Evolutionary conservation across 2,888 invertebrate species (phyloP).

Genomic region (Eumerus sabulonum): DNA sequence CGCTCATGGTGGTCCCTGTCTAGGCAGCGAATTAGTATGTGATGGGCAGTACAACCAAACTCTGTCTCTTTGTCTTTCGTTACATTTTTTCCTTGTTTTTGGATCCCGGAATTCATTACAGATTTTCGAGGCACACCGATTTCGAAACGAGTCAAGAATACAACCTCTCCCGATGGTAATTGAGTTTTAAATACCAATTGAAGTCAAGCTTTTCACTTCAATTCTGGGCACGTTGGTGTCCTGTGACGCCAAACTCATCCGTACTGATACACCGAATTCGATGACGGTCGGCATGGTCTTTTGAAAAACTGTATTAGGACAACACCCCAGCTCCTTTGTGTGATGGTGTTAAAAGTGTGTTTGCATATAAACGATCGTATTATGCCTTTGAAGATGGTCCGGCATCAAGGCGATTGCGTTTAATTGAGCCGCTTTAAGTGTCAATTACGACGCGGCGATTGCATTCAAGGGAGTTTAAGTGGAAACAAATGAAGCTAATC

Average conservation of each 20-base stretch:
- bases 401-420: too few species aligned
- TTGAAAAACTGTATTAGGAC: slow-evolving; percentile 41
- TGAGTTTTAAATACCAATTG: slow-evolving; percentile 64
- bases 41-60: slow-evolving; percentile 2
- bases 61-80: too few species aligned
- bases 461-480: too few species aligned
- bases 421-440: too few species aligned
- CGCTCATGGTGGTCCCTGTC: slow-evolving; percentile 54
- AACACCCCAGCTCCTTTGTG: slow-evolving; percentile 10
- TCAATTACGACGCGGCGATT: too few species aligned
- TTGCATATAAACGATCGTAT: slow-evolving; percentile 44
- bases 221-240: slow-evolving; percentile 54
- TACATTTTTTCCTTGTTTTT: not conserved
- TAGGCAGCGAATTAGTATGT: slow-evolving; percentile 54
- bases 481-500: too few species aligned
- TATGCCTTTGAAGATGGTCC: too few species aligned
- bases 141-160: slow-evolving; percentile 20
- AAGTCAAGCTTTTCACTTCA: not conserved
- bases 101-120: slow-evolving; percentile 53
- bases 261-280: not conserved
- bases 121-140: slow-evolving; percentile 22
- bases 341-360: slow-evolving; percentile 55
- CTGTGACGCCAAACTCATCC: slow-evolving; percentile 62
- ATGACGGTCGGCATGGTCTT: too few species aligned
- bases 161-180: slow-evolving; percentile 36